phyloP scores from a whole-genome alignment of 2,113 vertebrate genomes.

The Alces alces region DNA sequence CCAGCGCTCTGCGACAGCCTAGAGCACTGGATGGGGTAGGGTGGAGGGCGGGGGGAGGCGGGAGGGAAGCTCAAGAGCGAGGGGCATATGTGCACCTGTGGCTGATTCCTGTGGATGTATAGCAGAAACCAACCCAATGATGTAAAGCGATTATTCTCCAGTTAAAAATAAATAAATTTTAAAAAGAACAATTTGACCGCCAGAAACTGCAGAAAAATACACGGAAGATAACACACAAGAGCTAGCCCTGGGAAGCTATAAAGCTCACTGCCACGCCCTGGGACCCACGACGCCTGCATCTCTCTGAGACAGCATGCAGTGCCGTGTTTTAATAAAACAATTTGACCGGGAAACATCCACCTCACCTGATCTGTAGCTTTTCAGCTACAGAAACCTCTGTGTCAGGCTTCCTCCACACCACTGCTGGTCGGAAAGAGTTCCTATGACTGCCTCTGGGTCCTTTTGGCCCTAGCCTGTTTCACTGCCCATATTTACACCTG shows the following conservation, averaged over 20 bases:
- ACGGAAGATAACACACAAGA: not conserved
- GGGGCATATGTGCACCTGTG: not conserved
- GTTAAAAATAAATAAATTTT: not conserved
- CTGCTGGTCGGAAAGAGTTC: not conserved
- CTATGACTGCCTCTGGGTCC: not conserved
- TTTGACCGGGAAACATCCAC: not conserved
- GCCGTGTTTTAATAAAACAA: not conserved
- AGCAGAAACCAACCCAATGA: not conserved
- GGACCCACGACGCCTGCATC: not conserved
- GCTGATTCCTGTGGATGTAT: not conserved
- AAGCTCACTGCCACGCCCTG: not conserved
- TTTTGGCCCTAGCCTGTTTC: accelerated
- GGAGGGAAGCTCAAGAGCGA: not conserved
- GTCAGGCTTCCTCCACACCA: not conserved
- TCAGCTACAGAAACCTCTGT: not conserved
- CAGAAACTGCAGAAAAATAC: not conserved
- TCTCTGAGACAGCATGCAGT: not conserved
- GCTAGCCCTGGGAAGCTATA: not conserved
- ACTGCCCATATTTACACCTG: not conserved
- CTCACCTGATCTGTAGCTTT: not conserved
- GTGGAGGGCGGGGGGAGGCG: not conserved
- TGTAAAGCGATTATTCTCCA: not conserved
- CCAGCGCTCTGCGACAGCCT: not conserved
- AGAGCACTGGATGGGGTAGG: not conserved
- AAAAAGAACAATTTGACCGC: not conserved